phyloP scores from a whole-genome alignment of 2,113 vertebrate species.

The Nestor notabilis region DNA sequence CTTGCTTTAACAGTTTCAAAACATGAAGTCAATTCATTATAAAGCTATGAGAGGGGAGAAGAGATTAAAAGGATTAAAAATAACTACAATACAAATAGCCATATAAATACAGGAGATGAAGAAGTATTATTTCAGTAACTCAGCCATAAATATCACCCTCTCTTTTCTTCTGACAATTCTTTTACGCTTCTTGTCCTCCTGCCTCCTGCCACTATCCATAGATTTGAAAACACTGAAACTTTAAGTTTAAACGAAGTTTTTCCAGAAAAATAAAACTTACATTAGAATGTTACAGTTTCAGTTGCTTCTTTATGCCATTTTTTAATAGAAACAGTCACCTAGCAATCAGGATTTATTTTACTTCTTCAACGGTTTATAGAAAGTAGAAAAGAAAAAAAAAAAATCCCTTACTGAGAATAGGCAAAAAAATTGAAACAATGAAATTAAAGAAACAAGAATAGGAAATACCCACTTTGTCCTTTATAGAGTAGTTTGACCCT shows the following conservation, averaged over 20 bases:
- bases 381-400: neutral
- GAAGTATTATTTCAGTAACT: neutral
- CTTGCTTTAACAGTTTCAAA: slow-evolving; percentile 85
- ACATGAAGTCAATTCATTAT: slow-evolving; percentile 85
- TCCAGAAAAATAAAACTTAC: neutral
- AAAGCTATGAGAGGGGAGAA: slow-evolving; percentile 78
- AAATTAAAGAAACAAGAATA: neutral
- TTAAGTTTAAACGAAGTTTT: neutral
- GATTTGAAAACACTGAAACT: neutral
- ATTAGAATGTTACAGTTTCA: neutral
- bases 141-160: neutral
- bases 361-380: neutral
- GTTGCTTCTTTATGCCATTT: neutral
- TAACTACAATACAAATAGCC: neutral
- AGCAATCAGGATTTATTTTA: neutral
- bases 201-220: no score
- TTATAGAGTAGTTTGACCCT: neutral
- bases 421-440: neutral
- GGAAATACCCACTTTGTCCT: neutral
- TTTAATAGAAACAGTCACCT: neutral
- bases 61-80: neutral
- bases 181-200: neutral
- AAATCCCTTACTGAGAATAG: neutral
- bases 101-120: neutral
- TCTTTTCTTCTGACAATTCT: neutral